Percentiles rank a stretch among this genome's conserved stretches.
These are phyloP conservation scores for Condylura cristata DNA, from an alignment of 2,113 vertebrate species.

Conservation along the genomic window DNA sequence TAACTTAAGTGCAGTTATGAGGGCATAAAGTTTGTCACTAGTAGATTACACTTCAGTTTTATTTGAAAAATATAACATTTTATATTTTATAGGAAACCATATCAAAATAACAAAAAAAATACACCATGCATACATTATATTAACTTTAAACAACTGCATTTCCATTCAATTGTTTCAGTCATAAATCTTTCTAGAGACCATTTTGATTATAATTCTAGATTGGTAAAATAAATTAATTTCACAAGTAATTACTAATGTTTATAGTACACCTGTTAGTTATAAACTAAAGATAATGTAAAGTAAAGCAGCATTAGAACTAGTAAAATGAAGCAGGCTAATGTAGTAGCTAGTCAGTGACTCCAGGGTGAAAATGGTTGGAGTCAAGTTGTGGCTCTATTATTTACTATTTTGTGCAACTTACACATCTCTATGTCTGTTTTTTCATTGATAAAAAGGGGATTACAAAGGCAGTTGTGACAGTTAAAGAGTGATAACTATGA, in stretches of 20 bases:
- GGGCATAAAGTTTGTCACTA: constrained; percentile 31
- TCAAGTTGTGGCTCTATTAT: constrained; percentile 42
- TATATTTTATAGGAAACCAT: constrained; percentile 11
- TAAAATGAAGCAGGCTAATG: constrained; percentile 21
- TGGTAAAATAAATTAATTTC: constrained; percentile 28
- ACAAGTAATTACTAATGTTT: constrained; percentile 43
- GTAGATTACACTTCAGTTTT: constrained; percentile 43
- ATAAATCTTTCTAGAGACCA: constrained; percentile 22
- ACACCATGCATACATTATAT: neutral
- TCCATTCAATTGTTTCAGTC: neutral
- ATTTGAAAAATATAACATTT: constrained; percentile 48
- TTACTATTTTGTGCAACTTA: constrained; percentile 20
- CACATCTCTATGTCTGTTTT: neutral
- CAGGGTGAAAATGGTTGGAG: constrained; percentile 27
- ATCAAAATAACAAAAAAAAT: constrained; percentile 45
- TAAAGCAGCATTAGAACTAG: neutral
- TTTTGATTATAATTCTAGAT: neutral
- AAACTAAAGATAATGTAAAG: neutral
- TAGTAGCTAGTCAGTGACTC: neutral
- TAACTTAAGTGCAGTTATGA: constrained; percentile 46
- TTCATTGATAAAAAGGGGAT: neutral
- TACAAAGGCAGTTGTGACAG: neutral
- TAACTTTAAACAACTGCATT: neutral
- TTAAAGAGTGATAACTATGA: neutral
- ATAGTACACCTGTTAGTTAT: neutral